Evolutionary conservation across 30 jellyfish, hydroid and myxozoan species (phyloP), one percentile per base, ranked within the genome.

Genomic region (Nemopilema nomurai): DNA sequence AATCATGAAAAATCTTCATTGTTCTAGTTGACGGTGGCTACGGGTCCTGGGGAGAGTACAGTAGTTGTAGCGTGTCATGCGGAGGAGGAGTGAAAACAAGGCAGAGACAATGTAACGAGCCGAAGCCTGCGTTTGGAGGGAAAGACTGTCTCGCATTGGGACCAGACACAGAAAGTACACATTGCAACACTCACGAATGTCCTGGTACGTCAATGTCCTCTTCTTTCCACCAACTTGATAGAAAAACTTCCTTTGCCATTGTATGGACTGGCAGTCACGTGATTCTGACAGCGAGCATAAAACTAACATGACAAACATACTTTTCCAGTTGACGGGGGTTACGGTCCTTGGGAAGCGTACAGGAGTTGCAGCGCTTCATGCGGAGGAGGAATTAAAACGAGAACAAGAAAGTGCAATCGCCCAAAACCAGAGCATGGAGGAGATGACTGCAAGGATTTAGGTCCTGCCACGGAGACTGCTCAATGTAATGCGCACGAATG

Each of bases 361-460:
- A 25, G 89, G 3, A n/a, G 28, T 22, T 79, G 89, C 69, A 66
- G 76, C 49, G 21, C 8, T 6, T 13, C 32, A 20, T 79, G 89
- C 22, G 89, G 89, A 1, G 79, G 71, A 53, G 89, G 89, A 19
- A 31, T 24, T 32, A 25, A 22, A 65, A 63, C 89, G 18, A 28
- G 89, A 28, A 26, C 9, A 18, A 62, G 89, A 31, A 18, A 23
- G 0, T 79, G 89, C 67, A 26, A 63, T 20, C 30, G 22, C 22
- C 89, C 89, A 1, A 18, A 18, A 24, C 89, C 89, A 62, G 80
- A 68, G 20, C 69, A 62, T 65, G 89, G 89, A 24, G 89, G 89
- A 23, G 28, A 67, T 62, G 33, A 31, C 24, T 79, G 89, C 23
- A 25, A 68, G 6, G 24, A 26, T 1, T 31, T 74, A 8, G 89